phyloP scores from a whole-genome alignment of 2,888 invertebrate species.

The Drosophila nr. fundita region DNA sequence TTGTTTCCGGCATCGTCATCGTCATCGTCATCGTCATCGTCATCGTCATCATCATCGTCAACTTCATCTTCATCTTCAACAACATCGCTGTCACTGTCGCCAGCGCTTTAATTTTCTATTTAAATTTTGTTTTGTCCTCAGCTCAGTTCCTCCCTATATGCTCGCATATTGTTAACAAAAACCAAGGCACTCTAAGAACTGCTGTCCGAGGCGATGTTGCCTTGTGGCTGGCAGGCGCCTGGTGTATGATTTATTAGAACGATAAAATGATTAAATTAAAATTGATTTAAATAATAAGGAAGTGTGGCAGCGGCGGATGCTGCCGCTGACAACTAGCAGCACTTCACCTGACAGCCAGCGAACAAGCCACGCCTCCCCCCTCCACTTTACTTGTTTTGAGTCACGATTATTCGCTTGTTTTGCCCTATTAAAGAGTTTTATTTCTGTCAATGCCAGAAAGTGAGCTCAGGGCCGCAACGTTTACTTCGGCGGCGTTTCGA shows the following conservation, averaged over 20 bases:
- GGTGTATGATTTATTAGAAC: conserved; percentile 74
- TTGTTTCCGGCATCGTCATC: conserved; percentile 62
- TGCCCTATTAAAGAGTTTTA: conserved; percentile 36
- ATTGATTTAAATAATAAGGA: conserved; percentile 75
- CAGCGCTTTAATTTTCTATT: conserved; percentile 71
- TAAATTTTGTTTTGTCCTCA: conserved; percentile 75
- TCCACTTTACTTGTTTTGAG: conserved; percentile 11
- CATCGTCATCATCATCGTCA: conserved; percentile 15
- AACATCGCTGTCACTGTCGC: conserved; percentile 28
- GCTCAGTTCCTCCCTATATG: conserved; percentile 47
- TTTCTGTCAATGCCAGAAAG: conserved; percentile 46
- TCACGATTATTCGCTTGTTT: conserved; percentile 44
- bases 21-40: conserved; percentile 19
- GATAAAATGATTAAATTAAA: conserved; percentile 81
- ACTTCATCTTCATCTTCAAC: conserved; percentile 30
- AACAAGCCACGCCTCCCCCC: neutral
- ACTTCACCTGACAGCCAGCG: conserved; percentile 29
- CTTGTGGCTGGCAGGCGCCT: conserved; percentile 32
- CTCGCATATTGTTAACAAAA: conserved; percentile 70
- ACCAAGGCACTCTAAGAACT: conserved; percentile 23
- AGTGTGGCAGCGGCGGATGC: conserved; percentile 14
- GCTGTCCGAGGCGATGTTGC: conserved; percentile 7
- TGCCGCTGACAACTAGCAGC: conserved; percentile 37
- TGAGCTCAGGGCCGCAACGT: conserved; percentile 28
- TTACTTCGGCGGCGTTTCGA: conserved; percentile 18